These are phyloP conservation scores for Rhimphoctona megacephalus DNA, from an alignment of 2,888 invertebrate genomes.

Conservation along the genomic window DNA sequence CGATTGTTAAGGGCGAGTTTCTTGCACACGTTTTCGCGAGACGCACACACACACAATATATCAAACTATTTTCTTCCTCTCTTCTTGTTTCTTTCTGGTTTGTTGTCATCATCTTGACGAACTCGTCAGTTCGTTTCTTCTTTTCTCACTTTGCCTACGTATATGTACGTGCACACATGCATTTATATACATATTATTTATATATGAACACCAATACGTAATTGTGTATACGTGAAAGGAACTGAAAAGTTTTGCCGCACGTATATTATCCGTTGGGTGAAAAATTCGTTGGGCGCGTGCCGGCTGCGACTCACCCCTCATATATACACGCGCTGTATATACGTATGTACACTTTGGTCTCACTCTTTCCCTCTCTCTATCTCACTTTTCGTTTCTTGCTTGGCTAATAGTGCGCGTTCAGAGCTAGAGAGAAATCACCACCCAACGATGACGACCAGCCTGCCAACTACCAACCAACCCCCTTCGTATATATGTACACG, in stretches of 20 bases:
- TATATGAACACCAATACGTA: neutral
- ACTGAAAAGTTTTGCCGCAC: conserved; percentile 68
- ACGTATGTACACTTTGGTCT: conserved; percentile 30
- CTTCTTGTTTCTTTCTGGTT: conserved; percentile 44
- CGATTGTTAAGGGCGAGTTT: conserved; percentile 48
- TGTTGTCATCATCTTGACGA: conserved; percentile 45
- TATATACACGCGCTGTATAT: conserved; percentile 44
- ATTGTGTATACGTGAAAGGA: conserved; percentile 51
- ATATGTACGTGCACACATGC: neutral
- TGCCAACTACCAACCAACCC: conserved; percentile 68
- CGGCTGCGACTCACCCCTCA: conserved; percentile 80
- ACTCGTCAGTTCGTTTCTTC: conserved; percentile 62
- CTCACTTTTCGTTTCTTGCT: conserved; percentile 65
- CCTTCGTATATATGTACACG: conserved; percentile 23
- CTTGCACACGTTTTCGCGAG: conserved; percentile 44
- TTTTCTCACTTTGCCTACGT: conserved; percentile 27
- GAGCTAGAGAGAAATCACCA: conserved; percentile 62
- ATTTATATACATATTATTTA: neutral
- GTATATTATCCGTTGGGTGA: conserved; percentile 77
- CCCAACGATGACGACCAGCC: conserved; percentile 69
- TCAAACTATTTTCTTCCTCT: conserved; percentile 44
- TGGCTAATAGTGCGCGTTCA: conserved; percentile 61
- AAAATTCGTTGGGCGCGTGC: conserved; percentile 82
- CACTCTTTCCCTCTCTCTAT: conserved; percentile 53
- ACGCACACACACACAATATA: conserved; percentile 45